These are phyloP conservation scores for Philantomba maxwellii DNA, from an alignment of 2,113 vertebrate genomes.

Conservation along the genomic window DNA sequence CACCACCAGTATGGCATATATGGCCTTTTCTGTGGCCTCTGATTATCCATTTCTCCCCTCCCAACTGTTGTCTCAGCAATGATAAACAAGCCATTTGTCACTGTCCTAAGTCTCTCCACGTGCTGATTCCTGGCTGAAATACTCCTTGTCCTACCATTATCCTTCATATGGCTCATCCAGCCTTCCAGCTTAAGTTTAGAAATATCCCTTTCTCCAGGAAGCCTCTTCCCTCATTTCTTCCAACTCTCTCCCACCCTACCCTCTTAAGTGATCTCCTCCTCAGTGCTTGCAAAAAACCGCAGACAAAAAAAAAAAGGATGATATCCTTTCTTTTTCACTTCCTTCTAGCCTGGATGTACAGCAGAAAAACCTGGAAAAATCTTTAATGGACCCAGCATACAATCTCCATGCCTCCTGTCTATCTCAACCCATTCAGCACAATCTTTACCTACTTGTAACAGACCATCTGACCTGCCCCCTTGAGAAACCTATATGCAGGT, in stretches of 20 bases:
- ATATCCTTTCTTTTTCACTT: not conserved
- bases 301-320: not conserved
- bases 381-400: not conserved
- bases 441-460: not conserved
- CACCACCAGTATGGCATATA: not conserved
- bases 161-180: not conserved
- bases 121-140: not conserved
- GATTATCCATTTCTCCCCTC: not conserved
- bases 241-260: not conserved
- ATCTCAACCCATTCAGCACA: not conserved
- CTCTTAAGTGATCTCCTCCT: not conserved
- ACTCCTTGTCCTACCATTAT: not conserved
- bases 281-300: not conserved
- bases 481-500: no score
- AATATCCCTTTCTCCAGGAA: not conserved
- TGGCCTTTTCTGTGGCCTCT: not conserved
- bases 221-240: not conserved
- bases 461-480: no score
- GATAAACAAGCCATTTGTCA: not conserved
- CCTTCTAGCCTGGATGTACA: not conserved
- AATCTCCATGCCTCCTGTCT: not conserved
- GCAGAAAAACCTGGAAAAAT: not conserved
- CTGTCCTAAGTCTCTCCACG: not conserved
- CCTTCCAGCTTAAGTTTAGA: not conserved
- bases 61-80: not conserved